Evolutionary conservation across 1,140 invertebrate species (phyloP).

Genomic region (Eciton burchellii): DNA sequence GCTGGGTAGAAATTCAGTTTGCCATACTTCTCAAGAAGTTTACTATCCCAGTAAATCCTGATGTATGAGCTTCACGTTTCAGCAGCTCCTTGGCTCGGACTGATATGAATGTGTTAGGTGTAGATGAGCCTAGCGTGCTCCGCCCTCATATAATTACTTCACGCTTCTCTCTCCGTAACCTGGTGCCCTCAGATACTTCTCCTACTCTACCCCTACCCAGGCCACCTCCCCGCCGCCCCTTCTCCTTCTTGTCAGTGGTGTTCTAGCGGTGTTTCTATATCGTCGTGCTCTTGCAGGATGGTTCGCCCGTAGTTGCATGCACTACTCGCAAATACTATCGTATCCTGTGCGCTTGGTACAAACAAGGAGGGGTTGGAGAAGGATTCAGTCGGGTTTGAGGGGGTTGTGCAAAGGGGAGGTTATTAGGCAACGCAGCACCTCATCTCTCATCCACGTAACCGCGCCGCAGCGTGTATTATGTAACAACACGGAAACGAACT

Average conservation of each 20-base stretch:
- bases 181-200: slow-evolving; percentile 58
- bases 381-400: slow-evolving; percentile 68
- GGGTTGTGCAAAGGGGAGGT: slow-evolving; percentile 78
- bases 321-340: slow-evolving; percentile 64
- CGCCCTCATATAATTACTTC: slow-evolving; percentile 81
- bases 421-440: slow-evolving; percentile 85
- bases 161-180: slow-evolving; percentile 61
- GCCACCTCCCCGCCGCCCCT: not conserved
- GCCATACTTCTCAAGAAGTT: slow-evolving; percentile 43
- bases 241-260: slow-evolving; percentile 56
- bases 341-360: slow-evolving; percentile 49
- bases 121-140: slow-evolving; percentile 76
- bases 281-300: slow-evolving; percentile 62
- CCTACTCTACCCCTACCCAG: not conserved
- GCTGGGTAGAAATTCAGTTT: slow-evolving; percentile 50
- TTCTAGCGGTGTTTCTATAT: slow-evolving; percentile 66
- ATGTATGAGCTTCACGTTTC: slow-evolving; percentile 67
- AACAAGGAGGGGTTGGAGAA: slow-evolving; percentile 59
- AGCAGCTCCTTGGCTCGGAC: slow-evolving; percentile 63
- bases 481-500: slow-evolving; percentile 85
- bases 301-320: slow-evolving; percentile 63
- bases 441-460: slow-evolving; percentile 84
- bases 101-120: slow-evolving; percentile 69
- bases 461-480: slow-evolving; percentile 85
- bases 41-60: slow-evolving; percentile 60